phyloP scores from a whole-genome alignment of 1,140 invertebrate genomes.

The Dinothrombium tinctorium region DNA sequence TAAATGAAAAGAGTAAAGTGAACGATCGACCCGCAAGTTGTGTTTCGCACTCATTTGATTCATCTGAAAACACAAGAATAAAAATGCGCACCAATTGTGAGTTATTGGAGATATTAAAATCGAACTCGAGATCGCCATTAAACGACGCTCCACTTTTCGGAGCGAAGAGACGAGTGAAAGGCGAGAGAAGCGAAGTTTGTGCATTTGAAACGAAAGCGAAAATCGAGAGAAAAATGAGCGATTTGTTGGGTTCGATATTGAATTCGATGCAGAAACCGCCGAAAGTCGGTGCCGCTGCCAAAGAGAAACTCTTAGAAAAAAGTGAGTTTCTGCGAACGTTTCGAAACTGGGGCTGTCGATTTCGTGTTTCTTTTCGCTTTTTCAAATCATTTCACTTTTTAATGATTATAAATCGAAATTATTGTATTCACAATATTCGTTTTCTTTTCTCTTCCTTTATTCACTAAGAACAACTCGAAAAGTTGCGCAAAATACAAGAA shows the following conservation, averaged over 20 bases:
- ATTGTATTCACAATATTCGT: background rate
- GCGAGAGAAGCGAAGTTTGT: too few relatives aligned
- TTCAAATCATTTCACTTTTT: background rate
- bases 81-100: too few relatives aligned
- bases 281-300: background rate
- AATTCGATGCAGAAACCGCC: constrained; percentile 12
- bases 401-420: background rate
- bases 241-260: constrained; percentile 13
- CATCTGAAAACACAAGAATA: too few relatives aligned
- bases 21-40: too few relatives aligned
- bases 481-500: constrained; percentile 10
- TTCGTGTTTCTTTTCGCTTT: background rate
- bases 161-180: too few relatives aligned
- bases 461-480: constrained; percentile 11
- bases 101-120: too few relatives aligned
- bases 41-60: too few relatives aligned
- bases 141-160: too few relatives aligned
- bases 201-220: too few relatives aligned
- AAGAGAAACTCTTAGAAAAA: constrained; percentile 8
- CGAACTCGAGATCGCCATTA: too few relatives aligned
- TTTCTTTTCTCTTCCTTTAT: constrained; percentile 5
- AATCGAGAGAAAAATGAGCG: constrained; percentile 12
- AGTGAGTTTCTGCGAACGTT: background rate
- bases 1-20: too few relatives aligned
- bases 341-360: background rate